Conservation (phyloP, 2,113 vertebrate species). For the Gadus macrocephalus region DNA sequence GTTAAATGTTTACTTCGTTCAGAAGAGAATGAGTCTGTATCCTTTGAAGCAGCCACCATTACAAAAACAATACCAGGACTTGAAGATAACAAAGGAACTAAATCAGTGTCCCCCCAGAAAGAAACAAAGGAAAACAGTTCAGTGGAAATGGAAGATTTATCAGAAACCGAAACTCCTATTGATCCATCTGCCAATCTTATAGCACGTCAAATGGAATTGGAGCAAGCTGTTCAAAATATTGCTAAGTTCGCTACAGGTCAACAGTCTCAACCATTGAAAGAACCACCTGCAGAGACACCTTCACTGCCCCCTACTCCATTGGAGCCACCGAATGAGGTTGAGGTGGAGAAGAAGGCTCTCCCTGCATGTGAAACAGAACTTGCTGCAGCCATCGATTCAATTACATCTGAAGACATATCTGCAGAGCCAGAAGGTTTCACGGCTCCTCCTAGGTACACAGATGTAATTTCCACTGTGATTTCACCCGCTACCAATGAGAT, state of each 20-base stretch:
- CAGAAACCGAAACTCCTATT: conserved; percentile 66
- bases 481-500: conserved; percentile 73
- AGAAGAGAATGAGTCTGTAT: conserved; percentile 67
- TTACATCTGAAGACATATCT: conserved; percentile 85
- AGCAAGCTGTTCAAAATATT: conserved; percentile 94
- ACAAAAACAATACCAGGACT: conserved; percentile 58
- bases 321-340: conserved; percentile 67
- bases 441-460: conserved; percentile 70
- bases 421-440: conserved; percentile 84
- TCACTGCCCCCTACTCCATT: conserved; percentile 64
- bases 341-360: conserved; percentile 83
- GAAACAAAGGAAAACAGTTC: conserved; percentile 58
- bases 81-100: conserved; percentile 66
- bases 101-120: conserved; percentile 58
- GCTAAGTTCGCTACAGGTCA: conserved; percentile 86
- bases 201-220: conserved; percentile 88
- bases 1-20: conserved; percentile 75
- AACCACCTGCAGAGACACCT: conserved; percentile 64
- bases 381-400: conserved; percentile 95
- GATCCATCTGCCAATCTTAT: conserved; percentile 79
- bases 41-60: conserved; percentile 45
- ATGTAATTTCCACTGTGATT: conserved; percentile 67
- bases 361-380: conserved; percentile 93
- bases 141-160: conserved; percentile 69
- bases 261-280: conserved; percentile 74